Conservation (phyloP, 2,797 vertebrate species). For the Iguana delicatissima region DNA sequence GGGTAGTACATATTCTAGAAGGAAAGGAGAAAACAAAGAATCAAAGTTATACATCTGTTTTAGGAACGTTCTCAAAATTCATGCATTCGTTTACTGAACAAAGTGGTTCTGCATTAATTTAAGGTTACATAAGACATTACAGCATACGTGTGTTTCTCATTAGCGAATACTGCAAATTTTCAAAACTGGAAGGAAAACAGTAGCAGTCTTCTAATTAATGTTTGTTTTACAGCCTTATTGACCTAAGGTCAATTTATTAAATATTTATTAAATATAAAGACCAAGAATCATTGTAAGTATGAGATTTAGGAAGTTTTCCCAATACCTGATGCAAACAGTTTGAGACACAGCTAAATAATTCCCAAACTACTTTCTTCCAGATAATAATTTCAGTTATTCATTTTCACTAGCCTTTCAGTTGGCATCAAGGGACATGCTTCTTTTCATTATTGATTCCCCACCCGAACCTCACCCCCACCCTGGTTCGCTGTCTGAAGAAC, state of each 20-base stretch:
- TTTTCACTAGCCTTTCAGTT: slow-evolving; percentile 59
- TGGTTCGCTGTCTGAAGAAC: slow-evolving; percentile 33
- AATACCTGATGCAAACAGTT: slow-evolving; percentile 24
- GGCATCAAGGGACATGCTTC: slow-evolving; percentile 29
- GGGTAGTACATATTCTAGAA: not conserved
- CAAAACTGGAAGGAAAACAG: slow-evolving; percentile 24
- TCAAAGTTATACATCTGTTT: not conserved
- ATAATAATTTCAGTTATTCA: slow-evolving; percentile 66
- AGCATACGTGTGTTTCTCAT: not conserved
- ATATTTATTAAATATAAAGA: slow-evolving; percentile 31
- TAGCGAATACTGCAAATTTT: not conserved
- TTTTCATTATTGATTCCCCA: slow-evolving; percentile 54
- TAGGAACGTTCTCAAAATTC: slow-evolving; percentile 21
- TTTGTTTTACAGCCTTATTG: slow-evolving; percentile 39
- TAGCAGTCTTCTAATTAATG: slow-evolving; percentile 3
- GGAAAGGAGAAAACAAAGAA: not conserved
- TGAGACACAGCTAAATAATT: slow-evolving; percentile 49
- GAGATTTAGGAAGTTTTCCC: slow-evolving; percentile 9
- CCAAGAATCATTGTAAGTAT: not conserved
- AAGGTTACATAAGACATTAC: not conserved
- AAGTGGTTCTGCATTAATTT: slow-evolving; percentile 28
- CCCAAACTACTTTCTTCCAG: slow-evolving; percentile 51
- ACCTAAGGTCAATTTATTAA: not conserved
- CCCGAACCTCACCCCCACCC: not conserved
- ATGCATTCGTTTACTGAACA: not conserved